Evolutionary conservation across 2,888 invertebrate species (phyloP).

Genomic region (Listrodromus nycthemerus): DNA sequence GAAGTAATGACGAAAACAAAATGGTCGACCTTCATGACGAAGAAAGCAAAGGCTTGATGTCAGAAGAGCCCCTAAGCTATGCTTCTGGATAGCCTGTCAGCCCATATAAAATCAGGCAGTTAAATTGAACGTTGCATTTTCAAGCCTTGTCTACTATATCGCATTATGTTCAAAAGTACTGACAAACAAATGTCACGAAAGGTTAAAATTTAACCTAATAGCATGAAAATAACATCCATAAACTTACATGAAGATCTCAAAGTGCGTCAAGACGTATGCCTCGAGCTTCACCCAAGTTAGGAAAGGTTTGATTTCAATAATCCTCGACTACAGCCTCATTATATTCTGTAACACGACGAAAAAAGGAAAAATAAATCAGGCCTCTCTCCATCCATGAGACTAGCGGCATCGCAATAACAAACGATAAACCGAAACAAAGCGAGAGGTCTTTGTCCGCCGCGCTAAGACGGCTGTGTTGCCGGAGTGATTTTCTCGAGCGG

Average conservation of each 20-base stretch:
- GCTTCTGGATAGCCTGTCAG: neutral
- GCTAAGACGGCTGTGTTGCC: constrained; percentile 52
- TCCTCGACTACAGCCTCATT: neutral
- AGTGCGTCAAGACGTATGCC: neutral
- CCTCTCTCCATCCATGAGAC: neutral
- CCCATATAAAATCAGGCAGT: neutral
- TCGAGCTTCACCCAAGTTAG: neutral
- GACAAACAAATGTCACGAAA: neutral
- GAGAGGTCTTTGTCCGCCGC: constrained; percentile 28
- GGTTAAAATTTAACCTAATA: neutral
- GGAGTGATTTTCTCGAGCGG: constrained; percentile 56
- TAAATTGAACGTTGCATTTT: neutral
- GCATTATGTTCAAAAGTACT: neutral
- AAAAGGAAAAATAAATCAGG: neutral
- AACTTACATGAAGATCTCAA: neutral
- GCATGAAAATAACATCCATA: neutral
- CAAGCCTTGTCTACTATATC: neutral
- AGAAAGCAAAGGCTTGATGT: neutral
- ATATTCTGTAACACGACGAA: neutral
- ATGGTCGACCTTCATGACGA: neutral
- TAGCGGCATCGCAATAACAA: constrained; percentile 8
- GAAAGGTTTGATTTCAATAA: neutral
- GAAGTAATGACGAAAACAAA: neutral
- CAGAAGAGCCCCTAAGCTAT: neutral
- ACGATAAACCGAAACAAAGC: constrained; percentile 5